phyloP scores from a whole-genome alignment of 1,140 invertebrate species.

The Aphis craccivora region DNA sequence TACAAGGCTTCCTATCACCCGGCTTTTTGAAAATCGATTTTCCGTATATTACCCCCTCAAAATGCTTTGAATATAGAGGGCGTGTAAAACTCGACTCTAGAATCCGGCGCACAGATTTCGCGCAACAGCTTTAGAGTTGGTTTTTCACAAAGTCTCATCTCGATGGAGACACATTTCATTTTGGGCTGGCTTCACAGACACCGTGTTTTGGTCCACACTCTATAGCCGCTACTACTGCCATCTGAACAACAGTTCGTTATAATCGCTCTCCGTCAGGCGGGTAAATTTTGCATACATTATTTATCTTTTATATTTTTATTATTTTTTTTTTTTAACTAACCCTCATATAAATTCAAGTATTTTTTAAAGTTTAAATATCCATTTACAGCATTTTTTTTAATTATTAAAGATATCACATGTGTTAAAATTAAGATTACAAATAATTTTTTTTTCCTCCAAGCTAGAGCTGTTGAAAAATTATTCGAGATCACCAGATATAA shows the following conservation, averaged over 20 bases:
- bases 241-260: too few species aligned
- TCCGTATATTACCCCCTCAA: neutral
- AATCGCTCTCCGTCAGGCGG: too few species aligned
- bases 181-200: neutral
- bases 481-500: too few species aligned
- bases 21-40: neutral
- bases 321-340: too few species aligned
- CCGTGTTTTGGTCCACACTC: neutral
- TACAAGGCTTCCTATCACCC: neutral
- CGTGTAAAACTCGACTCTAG: neutral
- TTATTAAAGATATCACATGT: too few species aligned
- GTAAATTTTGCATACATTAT: neutral
- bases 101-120: neutral
- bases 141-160: neutral
- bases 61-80: neutral
- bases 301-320: too few species aligned
- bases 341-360: too few species aligned
- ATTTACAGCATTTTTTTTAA: too few species aligned
- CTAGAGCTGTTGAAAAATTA: too few species aligned
- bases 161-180: neutral
- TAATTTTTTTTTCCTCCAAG: too few species aligned
- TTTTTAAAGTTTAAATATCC: too few species aligned
- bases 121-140: neutral
- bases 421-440: too few species aligned
- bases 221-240: neutral